A percentile compares a stretch with the other conserved stretches of the same genome.
These are phyloP conservation scores for Silurus meridionalis DNA, from an alignment of 2,113 vertebrate genomes.

Conservation along the genomic window DNA sequence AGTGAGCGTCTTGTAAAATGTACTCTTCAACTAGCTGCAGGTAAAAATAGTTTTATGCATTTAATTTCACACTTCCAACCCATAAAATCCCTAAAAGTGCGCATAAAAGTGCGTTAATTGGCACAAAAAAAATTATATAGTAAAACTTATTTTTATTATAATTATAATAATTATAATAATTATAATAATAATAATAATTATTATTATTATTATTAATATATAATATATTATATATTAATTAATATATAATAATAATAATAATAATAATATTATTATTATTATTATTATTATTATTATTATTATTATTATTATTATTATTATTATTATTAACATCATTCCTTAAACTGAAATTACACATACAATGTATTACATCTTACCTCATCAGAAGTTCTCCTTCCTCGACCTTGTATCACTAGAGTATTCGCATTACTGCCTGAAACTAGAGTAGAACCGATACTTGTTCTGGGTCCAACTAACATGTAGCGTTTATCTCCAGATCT, in stretches of 20 bases:
- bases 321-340: too few relatives aligned
- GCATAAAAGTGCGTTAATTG: not conserved
- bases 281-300: too few relatives aligned
- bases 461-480: slow-evolving; percentile 62
- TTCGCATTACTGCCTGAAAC: slow-evolving; percentile 62
- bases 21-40: not conserved
- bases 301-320: too few relatives aligned
- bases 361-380: slow-evolving; percentile 52
- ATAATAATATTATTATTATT: too few relatives aligned
- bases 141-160: too few relatives aligned
- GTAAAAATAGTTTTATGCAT: not conserved
- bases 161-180: too few relatives aligned
- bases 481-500: slow-evolving; percentile 61
- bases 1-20: not conserved
- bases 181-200: too few relatives aligned
- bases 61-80: not conserved
- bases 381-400: slow-evolving; percentile 39
- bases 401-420: slow-evolving; percentile 57
- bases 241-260: too few relatives aligned
- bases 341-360: not conserved
- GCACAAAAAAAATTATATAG: not conserved
- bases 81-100: not conserved
- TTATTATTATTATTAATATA: too few relatives aligned
- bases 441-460: slow-evolving; percentile 60
- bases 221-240: too few relatives aligned